Evolutionary conservation across 1,140 invertebrate species (phyloP).

Genomic region (Anthonomus grandis): DNA sequence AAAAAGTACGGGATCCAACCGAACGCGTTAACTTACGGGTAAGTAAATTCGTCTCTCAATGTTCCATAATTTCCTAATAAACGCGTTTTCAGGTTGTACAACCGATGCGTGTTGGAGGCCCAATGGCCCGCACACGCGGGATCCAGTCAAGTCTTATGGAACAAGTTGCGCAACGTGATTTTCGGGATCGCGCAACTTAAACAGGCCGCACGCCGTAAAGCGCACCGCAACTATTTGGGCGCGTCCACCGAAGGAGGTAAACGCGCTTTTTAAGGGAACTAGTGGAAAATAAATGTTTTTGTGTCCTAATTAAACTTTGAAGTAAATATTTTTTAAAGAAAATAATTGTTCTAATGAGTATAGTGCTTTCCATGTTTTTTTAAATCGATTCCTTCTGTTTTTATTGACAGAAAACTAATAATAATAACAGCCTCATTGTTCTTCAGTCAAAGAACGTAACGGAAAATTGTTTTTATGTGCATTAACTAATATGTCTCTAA

Average conservation of each 20-base stretch:
- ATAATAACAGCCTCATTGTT: no score
- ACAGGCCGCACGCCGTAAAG: constrained; percentile 62
- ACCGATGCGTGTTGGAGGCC: constrained; percentile 82
- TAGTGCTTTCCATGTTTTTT: no score
- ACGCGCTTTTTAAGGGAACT: neutral
- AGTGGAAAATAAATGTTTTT: no score
- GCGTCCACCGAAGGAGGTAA: constrained; percentile 48
- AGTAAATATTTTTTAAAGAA: no score
- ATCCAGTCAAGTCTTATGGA: constrained; percentile 83
- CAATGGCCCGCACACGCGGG: constrained; percentile 82
- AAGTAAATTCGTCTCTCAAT: constrained; percentile 34
- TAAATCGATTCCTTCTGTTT: no score
- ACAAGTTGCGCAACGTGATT: constrained; percentile 89
- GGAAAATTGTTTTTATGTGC: no score
- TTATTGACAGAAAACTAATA: no score
- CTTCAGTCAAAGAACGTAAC: no score
- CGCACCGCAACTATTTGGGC: constrained; percentile 50
- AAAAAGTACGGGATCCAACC: constrained; percentile 90
- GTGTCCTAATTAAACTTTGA: no score
- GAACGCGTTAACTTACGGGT: constrained; percentile 97
- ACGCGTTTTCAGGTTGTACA: constrained; percentile 54
- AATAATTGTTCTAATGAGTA: no score
- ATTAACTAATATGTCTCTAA: no score
- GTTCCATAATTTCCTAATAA: constrained; percentile 3
- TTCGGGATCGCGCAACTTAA: constrained; percentile 85